phyloP scores from a whole-genome alignment of 1,140 invertebrate species.

The Macrosteles quadrilineatus region DNA sequence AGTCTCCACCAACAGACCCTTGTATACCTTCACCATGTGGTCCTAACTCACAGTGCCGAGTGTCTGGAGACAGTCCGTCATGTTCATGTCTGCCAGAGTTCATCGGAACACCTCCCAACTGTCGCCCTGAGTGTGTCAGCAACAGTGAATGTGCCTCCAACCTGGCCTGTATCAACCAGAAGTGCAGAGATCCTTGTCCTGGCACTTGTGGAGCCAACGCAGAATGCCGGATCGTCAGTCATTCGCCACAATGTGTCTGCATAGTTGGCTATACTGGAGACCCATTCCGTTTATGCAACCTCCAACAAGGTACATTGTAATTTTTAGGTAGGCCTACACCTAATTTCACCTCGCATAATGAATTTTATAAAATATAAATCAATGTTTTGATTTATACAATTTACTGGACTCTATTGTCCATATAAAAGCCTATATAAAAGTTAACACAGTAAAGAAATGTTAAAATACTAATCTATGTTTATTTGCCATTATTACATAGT shows the following conservation, averaged over 20 bases:
- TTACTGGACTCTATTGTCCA: no score
- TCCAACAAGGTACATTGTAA: constrained; percentile 54
- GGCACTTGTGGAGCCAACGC: constrained; percentile 61
- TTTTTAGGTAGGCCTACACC: no score
- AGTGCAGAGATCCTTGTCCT: constrained; percentile 63
- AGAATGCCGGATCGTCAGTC: constrained; percentile 58
- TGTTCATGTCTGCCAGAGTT: constrained; percentile 58
- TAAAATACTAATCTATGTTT: no score
- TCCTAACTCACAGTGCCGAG: constrained; percentile 62
- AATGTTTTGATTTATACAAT: no score
- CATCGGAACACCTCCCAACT: constrained; percentile 54
- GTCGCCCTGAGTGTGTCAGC: constrained; percentile 57
- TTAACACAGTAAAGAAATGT: no score
- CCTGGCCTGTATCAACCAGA: constrained; percentile 57
- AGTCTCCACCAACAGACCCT: constrained; percentile 63
- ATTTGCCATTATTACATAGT: no score
- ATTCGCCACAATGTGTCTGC: constrained; percentile 59
- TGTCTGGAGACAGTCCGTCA: constrained; percentile 57
- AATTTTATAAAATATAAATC: no score
- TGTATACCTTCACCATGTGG: constrained; percentile 62
- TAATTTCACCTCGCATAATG: no score
- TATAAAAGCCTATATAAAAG: no score
- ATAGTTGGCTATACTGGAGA: constrained; percentile 49
- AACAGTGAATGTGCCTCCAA: constrained; percentile 57
- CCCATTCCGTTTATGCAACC: constrained; percentile 47